These are phyloP conservation scores for Antennarius striatus DNA, from an alignment of 2,113 vertebrate genomes.

Conservation along the genomic window DNA sequence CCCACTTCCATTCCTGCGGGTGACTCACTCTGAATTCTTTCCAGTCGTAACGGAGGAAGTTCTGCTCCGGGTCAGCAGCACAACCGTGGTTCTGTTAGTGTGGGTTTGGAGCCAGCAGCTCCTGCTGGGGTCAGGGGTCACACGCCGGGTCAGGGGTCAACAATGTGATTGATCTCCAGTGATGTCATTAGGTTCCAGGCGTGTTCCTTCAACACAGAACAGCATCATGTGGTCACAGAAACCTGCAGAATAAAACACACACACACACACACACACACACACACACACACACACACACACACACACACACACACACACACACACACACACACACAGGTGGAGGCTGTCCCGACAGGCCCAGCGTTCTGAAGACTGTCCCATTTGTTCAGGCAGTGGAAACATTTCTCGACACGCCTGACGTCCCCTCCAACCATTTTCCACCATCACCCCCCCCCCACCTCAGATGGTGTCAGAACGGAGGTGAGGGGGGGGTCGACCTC, in stretches of 20 bases:
- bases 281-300: slow-evolving; percentile 28
- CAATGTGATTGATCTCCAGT: too few relatives aligned
- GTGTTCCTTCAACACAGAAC: too few relatives aligned
- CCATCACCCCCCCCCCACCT: slow-evolving; percentile 28
- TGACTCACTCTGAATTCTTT: slow-evolving; percentile 58
- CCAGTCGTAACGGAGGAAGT: slow-evolving; percentile 44
- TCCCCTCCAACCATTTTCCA: slow-evolving; percentile 72
- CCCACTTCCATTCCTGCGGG: neutral
- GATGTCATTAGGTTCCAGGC: too few relatives aligned
- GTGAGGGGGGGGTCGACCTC: too few relatives aligned
- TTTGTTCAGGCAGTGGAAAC: slow-evolving; percentile 48
- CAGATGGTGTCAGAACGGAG: neutral
- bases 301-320: neutral
- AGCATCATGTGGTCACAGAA: too few relatives aligned
- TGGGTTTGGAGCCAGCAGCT: too few relatives aligned
- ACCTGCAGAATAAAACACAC: neutral
- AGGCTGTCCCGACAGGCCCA: slow-evolving; percentile 63
- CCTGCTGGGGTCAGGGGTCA: too few relatives aligned
- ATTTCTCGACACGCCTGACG: slow-evolving; percentile 42
- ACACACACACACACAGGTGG: neutral
- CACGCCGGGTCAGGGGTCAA: too few relatives aligned
- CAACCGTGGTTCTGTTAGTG: slow-evolving; percentile 3
- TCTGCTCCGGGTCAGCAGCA: neutral
- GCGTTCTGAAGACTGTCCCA: slow-evolving; percentile 51
- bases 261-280: slow-evolving; percentile 20